Conservation (phyloP, 2,888 invertebrate genomes). For the Mesochorus sp. region DNA sequence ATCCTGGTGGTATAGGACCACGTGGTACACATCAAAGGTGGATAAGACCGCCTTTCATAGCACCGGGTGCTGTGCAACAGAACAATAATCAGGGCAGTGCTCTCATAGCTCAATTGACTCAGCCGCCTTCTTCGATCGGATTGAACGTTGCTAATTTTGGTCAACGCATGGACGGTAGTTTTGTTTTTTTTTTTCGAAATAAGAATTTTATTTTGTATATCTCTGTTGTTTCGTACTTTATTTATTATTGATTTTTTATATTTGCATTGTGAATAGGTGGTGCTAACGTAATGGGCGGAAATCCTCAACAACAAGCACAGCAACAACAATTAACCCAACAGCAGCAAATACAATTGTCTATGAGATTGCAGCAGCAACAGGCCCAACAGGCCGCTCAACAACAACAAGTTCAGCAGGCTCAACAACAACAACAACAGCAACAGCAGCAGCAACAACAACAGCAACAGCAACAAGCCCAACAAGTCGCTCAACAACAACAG, state of each 20-base stretch:
- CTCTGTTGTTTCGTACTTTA: neutral
- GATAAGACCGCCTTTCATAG: conserved; percentile 76
- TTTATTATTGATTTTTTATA: neutral
- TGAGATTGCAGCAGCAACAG: conserved; percentile 69
- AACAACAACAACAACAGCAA: conserved; percentile 74
- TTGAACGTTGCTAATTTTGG: conserved; percentile 82
- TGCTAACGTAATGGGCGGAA: conserved; percentile 75
- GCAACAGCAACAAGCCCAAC: conserved; percentile 73
- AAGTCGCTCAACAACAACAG: conserved; percentile 70
- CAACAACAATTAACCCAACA: conserved; percentile 71
- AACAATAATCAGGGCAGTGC: conserved; percentile 83
- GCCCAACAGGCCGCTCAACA: conserved; percentile 68
- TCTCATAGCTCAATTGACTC: conserved; percentile 84
- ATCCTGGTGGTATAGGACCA: conserved; percentile 75
- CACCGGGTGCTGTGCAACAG: conserved; percentile 71
- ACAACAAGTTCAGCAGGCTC: conserved; percentile 72
- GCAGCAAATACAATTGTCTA: conserved; percentile 50
- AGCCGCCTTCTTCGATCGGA: conserved; percentile 84
- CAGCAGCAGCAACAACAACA: conserved; percentile 69
- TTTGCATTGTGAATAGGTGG: conserved; percentile 61
- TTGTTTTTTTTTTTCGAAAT: too few relatives aligned
- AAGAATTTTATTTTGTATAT: conserved; percentile 3
- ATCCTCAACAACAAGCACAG: conserved; percentile 79
- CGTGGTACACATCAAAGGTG: conserved; percentile 73
- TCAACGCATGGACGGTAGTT: conserved; percentile 81